Evolutionary conservation across 1,140 invertebrate genomes (phyloP), one percentile per base, ranked within the genome.

Genomic region (Drosophila pachea): DNA sequence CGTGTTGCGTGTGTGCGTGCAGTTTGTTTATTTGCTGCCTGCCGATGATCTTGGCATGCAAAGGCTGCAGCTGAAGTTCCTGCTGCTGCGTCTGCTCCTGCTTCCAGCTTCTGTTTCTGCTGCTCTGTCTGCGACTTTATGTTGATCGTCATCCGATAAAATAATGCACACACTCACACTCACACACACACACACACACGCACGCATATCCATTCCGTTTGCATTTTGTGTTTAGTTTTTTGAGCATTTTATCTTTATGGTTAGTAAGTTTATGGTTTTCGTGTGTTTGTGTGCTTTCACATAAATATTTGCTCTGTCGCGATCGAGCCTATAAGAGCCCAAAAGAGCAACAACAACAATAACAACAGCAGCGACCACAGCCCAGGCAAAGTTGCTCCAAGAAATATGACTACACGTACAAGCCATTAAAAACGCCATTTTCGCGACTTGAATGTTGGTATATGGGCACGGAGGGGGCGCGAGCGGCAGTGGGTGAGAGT

Each of bases 391-490:
- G 59, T 76, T 78, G 63, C 64, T 56, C 56, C 60, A 82, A 83
- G 79, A 83, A 84, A 84, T 84, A 84, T 84, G 81, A 81, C 82
- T 84, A 86, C 81, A 84, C 81, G 81, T 86, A 86, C 77, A 77
- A 76, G 76, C 81, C 81, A 84, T 84, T 84, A 84, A 84, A 69
- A 84, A 86, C 76, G 81, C 73, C 81, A 86, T 81, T 76, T 86
- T 81, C 67, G 63, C 77, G 66, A 68, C 22, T 22, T 22, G 22
- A 22, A 22, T 22, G 22, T 3, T 22, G 22, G 22, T 22, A 1
- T 1, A 22, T 22, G 22, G 22, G 22, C 65, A 47, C 56, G 53
- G 9, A 16, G n/a, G 9, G 14, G 4, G 36, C 22, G 56, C n/a
- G 7, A 12, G 58, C 32, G 16, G 11, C 11, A 32, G 16, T 31